Evolutionary conservation across 2,888 invertebrate species (phyloP), one percentile per base, ranked within the genome.

Genomic region (Chouioia cunea): DNA sequence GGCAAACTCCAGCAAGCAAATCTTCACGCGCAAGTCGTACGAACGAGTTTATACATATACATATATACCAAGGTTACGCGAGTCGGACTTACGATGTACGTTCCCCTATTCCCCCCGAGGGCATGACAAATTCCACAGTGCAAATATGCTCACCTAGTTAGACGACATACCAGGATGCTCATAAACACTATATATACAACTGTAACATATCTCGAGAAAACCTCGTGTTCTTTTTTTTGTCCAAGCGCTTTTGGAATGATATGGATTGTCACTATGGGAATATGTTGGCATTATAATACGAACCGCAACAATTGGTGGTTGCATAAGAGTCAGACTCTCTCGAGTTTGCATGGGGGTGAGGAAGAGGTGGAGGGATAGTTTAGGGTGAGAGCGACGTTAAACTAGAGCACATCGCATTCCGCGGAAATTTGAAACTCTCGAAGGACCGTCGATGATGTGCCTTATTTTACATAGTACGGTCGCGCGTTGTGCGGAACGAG

Each of bases 91-190:
- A 10, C 36, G 10, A 3, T 12, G 36, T 36, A n/a, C n/a, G n/a
- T 12, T 36, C 36, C 12, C 36, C 6, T 1, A 12, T 12, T 36
- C 6, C 6, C 36, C 36, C 36, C 36, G 4, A 36, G 36, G 36
- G 36, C 36, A 36, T 10, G 36, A 12, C 36, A 36, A 36, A 80
- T 82, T n/a, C 78, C 76, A 74, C 74, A 78, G 70, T 77, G 79
- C 77, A 82, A 82, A 82, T 82, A 82, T 81, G 78, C 81, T 77
- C 76, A 77, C 65, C 78, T 79, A 78, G 81, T 83, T 82, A 81
- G 81, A 36, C 76, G 76, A 76, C 74, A 75, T 76, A 76, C 78
- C 80, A n/a, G 81, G 82, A 82, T 81, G 81, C 80, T 78, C 81
- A 79, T 79, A 77, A 75, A 75, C 65, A 52, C 74, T 54, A 14